Conservation (phyloP, 2,113 vertebrate species). For the Corvus moneduloides region DNA sequence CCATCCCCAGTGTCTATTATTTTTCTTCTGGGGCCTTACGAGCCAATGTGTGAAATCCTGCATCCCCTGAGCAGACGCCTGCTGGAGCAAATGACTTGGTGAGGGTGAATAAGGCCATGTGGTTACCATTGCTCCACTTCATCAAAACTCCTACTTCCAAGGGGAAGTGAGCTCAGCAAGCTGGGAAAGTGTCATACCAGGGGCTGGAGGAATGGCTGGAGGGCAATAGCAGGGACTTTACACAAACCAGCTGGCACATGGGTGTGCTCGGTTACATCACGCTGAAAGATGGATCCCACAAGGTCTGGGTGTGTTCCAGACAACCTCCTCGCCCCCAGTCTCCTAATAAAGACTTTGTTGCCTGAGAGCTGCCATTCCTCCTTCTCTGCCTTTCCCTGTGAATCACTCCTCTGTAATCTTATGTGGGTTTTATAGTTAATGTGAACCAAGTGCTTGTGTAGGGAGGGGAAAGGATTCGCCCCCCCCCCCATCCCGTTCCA, state of each 20-base stretch:
- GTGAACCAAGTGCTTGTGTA: conserved; percentile 66
- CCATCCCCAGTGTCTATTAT: not conserved
- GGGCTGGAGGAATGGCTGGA: not conserved
- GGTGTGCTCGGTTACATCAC: conserved; percentile 63
- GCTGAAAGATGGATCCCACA: conserved; percentile 2
- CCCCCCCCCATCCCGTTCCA: accelerated
- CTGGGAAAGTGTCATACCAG: not conserved
- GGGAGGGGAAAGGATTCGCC: conserved; percentile 25
- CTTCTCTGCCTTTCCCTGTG: conserved; percentile 40
- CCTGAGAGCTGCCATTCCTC: not conserved
- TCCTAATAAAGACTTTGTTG: not conserved
- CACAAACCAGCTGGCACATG: conserved; percentile 59
- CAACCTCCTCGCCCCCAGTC: conserved; percentile 21
- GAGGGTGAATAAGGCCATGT: not conserved
- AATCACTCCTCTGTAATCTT: conserved; percentile 63
- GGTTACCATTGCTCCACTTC: conserved; percentile 38
- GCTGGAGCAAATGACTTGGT: not conserved
- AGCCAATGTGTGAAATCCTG: not conserved
- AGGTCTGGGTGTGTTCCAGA: conserved; percentile 44
- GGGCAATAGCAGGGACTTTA: not conserved
- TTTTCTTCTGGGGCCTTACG: not conserved
- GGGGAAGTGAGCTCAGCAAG: conserved; percentile 35
- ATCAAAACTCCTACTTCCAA: not conserved
- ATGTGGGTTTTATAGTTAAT: conserved; percentile 47
- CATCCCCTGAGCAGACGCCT: not conserved